Base-by-base conservation (phyloP, 2,797 vertebrate species). In the Mallotus villosus region DNA sequence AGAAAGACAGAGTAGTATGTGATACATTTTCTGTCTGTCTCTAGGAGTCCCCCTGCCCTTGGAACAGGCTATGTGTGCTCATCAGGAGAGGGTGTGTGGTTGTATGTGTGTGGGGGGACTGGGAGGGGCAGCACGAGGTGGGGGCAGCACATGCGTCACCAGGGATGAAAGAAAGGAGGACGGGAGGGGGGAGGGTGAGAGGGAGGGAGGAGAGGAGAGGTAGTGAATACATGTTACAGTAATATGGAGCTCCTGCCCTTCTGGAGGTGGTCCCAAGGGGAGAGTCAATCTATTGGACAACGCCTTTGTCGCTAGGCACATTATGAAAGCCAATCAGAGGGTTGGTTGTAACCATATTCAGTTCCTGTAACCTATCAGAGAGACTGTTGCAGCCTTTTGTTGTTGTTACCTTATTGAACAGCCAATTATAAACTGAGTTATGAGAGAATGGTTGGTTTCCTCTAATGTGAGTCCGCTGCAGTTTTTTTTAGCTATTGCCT, bases 261-360 rank as follows among this genome's bases (percentile, higher is more conserved):
- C 65, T 62, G 58, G 41, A 32, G 37, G 71, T 79, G 71, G 74
- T 73, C 76, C 68, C 74, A 78, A 68, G 78, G 75, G 83, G 77
- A 78, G 73, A 61, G 69, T 24, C 27, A 63, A 78, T 82, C 78
- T 76, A 67, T 73, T 71, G 53, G 77, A 80, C 74, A 66, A 74
- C 78, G 80, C 80, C 84, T 80, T 83, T 90, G 86, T 90, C 71
- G 70, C 88, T 70, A 85, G 81, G 85, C 81, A 8, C 76, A 74
- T 4, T 58, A 34, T 21, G 29, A 75, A 64, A 86, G 67, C 88
- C 87, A 90, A 91, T 87, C 85, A 83, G 73, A 73, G 53, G 60
- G 49, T 73, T 41, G 14, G 16, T 79, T 76, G 71, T 71, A 79
- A 78, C 83, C 79, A 75, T 79, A 81, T 66, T 76, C 67, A 78